A percentile compares a stretch with the other conserved stretches of the same genome.
Conservation (phyloP, 1,140 invertebrate genomes). For the Hydropsyche tenuis region DNA sequence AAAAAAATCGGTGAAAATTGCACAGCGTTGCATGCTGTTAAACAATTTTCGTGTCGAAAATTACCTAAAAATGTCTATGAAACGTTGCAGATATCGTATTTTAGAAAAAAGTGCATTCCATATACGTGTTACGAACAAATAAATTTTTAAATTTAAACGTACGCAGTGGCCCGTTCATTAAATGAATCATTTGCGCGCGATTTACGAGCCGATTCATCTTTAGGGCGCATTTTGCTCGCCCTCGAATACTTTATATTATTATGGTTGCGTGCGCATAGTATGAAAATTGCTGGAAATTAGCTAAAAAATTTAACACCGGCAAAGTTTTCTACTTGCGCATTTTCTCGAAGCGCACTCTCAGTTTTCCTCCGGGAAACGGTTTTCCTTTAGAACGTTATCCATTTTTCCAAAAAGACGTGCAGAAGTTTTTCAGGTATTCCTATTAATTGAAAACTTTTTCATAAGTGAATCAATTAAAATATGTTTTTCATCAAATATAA, state of each 20-base stretch:
- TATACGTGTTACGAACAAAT: too few species aligned
- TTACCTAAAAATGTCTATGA: slow-evolving; percentile 11
- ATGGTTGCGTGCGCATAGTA: too few species aligned
- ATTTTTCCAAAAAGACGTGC: too few species aligned
- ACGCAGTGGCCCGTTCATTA: too few species aligned
- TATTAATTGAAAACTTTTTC: too few species aligned
- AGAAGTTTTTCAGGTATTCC: too few species aligned
- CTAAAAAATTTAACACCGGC: slow-evolving; percentile 5
- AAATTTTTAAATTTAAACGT: too few species aligned
- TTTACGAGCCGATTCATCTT: background rate
- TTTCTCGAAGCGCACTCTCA: slow-evolving; percentile 17
- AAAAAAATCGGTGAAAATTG: slow-evolving; percentile 2
- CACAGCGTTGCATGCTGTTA: background rate
- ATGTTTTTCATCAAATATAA: too few species aligned
- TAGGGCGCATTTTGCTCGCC: background rate
- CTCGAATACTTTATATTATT: too few species aligned
- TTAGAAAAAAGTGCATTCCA: background rate
- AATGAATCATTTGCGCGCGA: background rate
- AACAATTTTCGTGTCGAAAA: slow-evolving; percentile 19
- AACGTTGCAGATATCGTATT: slow-evolving; percentile 20
- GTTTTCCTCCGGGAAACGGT: background rate
- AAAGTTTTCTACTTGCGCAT: slow-evolving; percentile 27
- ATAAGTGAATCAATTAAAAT: too few species aligned
- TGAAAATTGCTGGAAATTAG: too few species aligned
- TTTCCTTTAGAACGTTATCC: too few species aligned